These are phyloP conservation scores for Antechinus stuartii DNA, from an alignment of 2,113 vertebrate genomes.

Conservation along the genomic window DNA sequence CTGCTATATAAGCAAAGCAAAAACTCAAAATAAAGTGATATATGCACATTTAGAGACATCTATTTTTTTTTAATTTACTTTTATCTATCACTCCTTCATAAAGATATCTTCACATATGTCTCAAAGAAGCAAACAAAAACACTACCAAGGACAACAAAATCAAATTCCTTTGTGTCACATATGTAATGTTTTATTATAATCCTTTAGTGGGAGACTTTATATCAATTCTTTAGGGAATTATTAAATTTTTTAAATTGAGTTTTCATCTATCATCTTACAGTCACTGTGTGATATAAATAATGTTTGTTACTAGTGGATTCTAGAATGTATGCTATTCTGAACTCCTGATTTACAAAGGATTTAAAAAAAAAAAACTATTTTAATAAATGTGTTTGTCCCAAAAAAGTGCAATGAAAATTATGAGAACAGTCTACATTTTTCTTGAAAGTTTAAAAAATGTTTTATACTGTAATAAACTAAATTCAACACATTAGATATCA, in stretches of 20 bases:
- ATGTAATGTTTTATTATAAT: too few relatives aligned
- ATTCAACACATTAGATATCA: slow-evolving; percentile 1
- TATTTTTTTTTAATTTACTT: too few relatives aligned
- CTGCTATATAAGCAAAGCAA: too few relatives aligned
- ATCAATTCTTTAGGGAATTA: not conserved
- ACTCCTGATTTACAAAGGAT: not conserved
- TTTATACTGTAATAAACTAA: slow-evolving; percentile 42
- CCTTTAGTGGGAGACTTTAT: too few relatives aligned
- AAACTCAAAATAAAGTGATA: too few relatives aligned
- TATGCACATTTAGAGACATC: too few relatives aligned
- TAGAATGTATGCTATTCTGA: not conserved
- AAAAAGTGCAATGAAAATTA: not conserved
- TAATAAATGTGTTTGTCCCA: not conserved
- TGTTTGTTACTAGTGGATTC: not conserved
- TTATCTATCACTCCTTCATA: too few relatives aligned
- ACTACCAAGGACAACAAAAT: too few relatives aligned
- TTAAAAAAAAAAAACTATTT: slow-evolving; percentile 27
- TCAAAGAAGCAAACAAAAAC: too few relatives aligned
- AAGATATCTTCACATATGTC: too few relatives aligned
- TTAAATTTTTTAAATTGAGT: not conserved
- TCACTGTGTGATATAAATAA: not conserved
- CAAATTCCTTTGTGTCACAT: too few relatives aligned
- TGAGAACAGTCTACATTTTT: not conserved
- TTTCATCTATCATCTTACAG: not conserved
- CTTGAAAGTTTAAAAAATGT: slow-evolving; percentile 30